These are phyloP conservation scores for Edolisoma coerulescens DNA, from an alignment of 2,113 vertebrate species.

Conservation along the genomic window DNA sequence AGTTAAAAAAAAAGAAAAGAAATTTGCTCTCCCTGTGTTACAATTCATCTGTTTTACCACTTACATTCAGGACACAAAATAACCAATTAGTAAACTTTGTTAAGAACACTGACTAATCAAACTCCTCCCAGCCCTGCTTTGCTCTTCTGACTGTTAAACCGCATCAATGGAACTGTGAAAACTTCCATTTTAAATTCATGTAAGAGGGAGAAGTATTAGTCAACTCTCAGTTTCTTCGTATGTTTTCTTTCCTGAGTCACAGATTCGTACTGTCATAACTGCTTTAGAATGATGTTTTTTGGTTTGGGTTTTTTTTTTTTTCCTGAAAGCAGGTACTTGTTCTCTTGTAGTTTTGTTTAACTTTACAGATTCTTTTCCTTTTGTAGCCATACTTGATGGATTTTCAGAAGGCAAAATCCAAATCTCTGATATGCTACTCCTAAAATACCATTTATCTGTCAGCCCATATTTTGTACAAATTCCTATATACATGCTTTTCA, in stretches of 20 bases:
- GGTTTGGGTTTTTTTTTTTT: rapidly evolving
- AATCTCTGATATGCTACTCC: background rate
- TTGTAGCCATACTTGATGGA: background rate
- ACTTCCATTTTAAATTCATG: background rate
- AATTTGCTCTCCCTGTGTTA: background rate
- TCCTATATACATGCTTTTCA: background rate
- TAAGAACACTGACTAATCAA: background rate
- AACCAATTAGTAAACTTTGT: background rate
- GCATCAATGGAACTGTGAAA: background rate
- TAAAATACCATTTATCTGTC: background rate
- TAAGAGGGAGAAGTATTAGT: background rate
- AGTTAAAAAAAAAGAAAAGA: background rate
- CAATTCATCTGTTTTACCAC: background rate
- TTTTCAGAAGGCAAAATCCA: background rate
- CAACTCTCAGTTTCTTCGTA: background rate
- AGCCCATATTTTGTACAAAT: background rate
- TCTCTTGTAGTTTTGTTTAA: background rate
- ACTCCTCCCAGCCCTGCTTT: background rate
- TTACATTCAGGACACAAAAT: background rate
- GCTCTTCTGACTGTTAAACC: background rate
- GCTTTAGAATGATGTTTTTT: background rate
- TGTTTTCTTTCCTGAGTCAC: background rate
- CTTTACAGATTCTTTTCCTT: background rate
- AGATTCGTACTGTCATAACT: background rate
- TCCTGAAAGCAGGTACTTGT: background rate